Percentiles rank a stretch among this genome's conserved stretches.
Conservation (phyloP, 1,140 invertebrate genomes). For the Drosophila serrata region DNA sequence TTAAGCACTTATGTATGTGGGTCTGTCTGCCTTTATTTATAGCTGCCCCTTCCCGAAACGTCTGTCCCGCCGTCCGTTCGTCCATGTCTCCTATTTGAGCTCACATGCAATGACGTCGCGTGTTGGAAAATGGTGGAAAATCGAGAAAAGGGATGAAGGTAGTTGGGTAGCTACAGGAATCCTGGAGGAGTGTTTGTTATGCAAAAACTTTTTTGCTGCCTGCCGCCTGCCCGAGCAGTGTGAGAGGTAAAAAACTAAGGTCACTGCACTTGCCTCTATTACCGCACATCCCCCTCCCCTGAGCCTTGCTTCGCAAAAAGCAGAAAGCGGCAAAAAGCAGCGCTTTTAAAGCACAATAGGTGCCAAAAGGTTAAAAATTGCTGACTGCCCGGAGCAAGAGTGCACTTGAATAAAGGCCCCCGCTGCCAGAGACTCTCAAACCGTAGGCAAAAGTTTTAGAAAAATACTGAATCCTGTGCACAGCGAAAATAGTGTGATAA, state of each 20-base stretch:
- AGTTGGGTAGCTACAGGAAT: neutral
- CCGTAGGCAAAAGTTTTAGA: conserved; percentile 50
- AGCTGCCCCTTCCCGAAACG: conserved; percentile 46
- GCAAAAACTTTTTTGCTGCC: conserved; percentile 74
- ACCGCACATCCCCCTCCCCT: conserved; percentile 6
- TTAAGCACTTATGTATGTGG: conserved; percentile 67
- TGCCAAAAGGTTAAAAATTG: conserved; percentile 72
- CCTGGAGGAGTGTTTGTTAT: conserved; percentile 68
- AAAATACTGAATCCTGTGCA: conserved; percentile 33
- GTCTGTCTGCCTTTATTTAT: conserved; percentile 64
- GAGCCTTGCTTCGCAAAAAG: neutral
- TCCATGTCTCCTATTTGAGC: conserved; percentile 46
- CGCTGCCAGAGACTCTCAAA: conserved; percentile 40
- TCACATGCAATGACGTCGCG: conserved; percentile 75
- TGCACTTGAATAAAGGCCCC: conserved; percentile 49
- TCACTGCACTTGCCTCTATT: conserved; percentile 73
- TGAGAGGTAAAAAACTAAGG: conserved; percentile 66
- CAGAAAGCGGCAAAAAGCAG: conserved; percentile 26
- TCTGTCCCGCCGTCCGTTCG: conserved; percentile 29
- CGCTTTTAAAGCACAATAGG: conserved; percentile 63
- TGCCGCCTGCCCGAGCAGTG: conserved; percentile 19
- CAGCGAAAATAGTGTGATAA: conserved; percentile 1
- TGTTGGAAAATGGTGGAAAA: conserved; percentile 41
- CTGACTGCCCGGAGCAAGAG: conserved; percentile 52
- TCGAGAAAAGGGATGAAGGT: neutral